phyloP scores from a whole-genome alignment of 1,140 invertebrate species.

The Hylaeus volcanicus region DNA sequence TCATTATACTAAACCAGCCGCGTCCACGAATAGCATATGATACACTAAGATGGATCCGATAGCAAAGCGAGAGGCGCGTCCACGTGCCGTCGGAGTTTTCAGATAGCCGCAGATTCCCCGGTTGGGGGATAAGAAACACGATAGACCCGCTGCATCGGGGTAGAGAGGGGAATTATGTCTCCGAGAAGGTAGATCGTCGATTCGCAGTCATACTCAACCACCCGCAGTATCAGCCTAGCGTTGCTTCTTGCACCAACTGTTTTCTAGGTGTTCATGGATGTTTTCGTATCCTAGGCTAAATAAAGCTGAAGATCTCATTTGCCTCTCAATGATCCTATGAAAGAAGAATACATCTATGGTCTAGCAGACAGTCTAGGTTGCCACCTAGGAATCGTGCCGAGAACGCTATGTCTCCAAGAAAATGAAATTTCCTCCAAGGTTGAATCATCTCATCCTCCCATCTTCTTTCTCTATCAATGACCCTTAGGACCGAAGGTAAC shows the following conservation, averaged over 20 bases:
- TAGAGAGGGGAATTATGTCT: neutral
- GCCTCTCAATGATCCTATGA: too few species aligned
- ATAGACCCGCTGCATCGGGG: conserved; percentile 21
- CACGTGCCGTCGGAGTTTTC: conserved; percentile 32
- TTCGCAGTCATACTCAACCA: conserved; percentile 12
- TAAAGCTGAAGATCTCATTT: too few species aligned
- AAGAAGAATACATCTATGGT: too few species aligned
- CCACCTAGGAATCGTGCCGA: too few species aligned
- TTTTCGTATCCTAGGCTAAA: too few species aligned
- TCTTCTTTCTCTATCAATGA: too few species aligned
- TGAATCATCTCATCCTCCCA: too few species aligned
- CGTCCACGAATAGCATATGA: conserved; percentile 18
- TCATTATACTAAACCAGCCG: neutral
- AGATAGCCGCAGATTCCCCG: conserved; percentile 19
- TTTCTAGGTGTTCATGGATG: too few species aligned
- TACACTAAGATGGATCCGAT: conserved; percentile 22
- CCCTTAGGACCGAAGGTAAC: too few species aligned
- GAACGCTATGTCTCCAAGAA: too few species aligned
- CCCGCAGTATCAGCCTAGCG: neutral
- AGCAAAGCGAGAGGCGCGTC: neutral
- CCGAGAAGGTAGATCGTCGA: conserved; percentile 27
- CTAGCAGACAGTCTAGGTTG: too few species aligned
- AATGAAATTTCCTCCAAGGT: too few species aligned
- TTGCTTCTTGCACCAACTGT: neutral
- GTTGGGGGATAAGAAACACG: conserved; percentile 33